A percentile compares a stretch with the other conserved stretches of the same genome.
phyloP scores from a whole-genome alignment of 2,113 vertebrate genomes.

The Arizona elegans region DNA sequence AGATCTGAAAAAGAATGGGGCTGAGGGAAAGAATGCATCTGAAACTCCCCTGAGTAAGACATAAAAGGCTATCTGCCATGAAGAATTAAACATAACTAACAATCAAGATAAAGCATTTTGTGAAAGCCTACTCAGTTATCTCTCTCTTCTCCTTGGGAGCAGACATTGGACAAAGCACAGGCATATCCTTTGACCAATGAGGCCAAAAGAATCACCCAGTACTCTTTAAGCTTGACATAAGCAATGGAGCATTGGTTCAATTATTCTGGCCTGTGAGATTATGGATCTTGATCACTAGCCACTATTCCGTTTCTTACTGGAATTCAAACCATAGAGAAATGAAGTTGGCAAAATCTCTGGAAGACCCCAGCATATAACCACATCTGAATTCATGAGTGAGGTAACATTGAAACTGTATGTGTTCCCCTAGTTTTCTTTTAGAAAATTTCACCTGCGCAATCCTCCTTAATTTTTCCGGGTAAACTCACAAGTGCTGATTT shows the following conservation, averaged over 20 bases:
- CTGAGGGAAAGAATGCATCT: neutral
- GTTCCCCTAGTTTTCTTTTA: neutral
- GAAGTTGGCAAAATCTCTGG: neutral
- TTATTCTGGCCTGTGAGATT: too few species aligned
- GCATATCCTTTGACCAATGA: too few species aligned
- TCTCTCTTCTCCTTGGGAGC: neutral
- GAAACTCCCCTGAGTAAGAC: neutral
- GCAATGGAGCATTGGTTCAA: neutral
- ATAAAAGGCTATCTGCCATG: neutral
- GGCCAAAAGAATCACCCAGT: neutral
- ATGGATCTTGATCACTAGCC: neutral
- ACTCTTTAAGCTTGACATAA: neutral
- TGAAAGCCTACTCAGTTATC: neutral
- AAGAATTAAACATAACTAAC: neutral
- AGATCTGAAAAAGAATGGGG: neutral
- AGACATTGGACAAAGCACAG: neutral
- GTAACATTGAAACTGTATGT: neutral
- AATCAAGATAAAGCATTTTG: neutral
- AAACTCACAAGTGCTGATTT: neutral
- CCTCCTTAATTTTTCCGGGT: neutral
- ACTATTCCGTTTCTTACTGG: neutral
- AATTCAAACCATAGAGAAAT: neutral
- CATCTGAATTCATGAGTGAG: neutral
- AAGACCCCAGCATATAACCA: neutral
- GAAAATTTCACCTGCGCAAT: neutral